phyloP scores from a whole-genome alignment of 2,888 invertebrate genomes.

The Crocallis elinguaria region DNA sequence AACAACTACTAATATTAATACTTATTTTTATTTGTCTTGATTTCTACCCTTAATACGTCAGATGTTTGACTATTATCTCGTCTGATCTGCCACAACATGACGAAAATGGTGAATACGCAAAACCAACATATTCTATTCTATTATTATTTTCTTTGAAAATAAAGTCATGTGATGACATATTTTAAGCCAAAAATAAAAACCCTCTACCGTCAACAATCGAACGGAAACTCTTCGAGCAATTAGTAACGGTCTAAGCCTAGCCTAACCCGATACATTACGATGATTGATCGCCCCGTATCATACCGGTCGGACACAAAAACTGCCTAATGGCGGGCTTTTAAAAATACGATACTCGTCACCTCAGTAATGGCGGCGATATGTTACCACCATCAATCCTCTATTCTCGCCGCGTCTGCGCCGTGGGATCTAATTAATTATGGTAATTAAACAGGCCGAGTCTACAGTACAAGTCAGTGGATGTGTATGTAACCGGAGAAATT shows the following conservation, averaged over 20 bases:
- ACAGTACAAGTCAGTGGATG: slow-evolving; percentile 42
- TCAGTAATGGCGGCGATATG: slow-evolving; percentile 76
- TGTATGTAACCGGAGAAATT: slow-evolving; percentile 43
- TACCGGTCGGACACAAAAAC: slow-evolving; percentile 66
- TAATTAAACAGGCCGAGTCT: slow-evolving; percentile 76
- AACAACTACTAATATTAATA: no score
- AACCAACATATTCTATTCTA: no score
- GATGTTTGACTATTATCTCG: no score
- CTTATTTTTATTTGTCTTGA: no score
- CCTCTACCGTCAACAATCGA: slow-evolving; percentile 32
- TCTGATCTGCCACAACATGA: no score
- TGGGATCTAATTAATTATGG: slow-evolving; percentile 82
- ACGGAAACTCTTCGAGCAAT: slow-evolving; percentile 39
- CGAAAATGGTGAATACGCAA: no score
- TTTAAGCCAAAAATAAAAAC: neutral
- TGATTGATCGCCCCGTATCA: slow-evolving; percentile 75
- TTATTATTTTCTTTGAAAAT: neutral
- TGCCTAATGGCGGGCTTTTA: slow-evolving; percentile 76
- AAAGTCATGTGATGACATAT: neutral
- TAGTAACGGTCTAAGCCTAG: slow-evolving; percentile 56
- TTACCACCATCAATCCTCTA: slow-evolving; percentile 78
- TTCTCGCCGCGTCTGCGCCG: slow-evolving; percentile 76
- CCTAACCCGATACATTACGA: slow-evolving; percentile 54
- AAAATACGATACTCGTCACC: slow-evolving; percentile 74
- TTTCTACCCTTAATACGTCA: no score